Conservation (phyloP, 1,140 invertebrate genomes). For the Neodiprion lecontei region DNA sequence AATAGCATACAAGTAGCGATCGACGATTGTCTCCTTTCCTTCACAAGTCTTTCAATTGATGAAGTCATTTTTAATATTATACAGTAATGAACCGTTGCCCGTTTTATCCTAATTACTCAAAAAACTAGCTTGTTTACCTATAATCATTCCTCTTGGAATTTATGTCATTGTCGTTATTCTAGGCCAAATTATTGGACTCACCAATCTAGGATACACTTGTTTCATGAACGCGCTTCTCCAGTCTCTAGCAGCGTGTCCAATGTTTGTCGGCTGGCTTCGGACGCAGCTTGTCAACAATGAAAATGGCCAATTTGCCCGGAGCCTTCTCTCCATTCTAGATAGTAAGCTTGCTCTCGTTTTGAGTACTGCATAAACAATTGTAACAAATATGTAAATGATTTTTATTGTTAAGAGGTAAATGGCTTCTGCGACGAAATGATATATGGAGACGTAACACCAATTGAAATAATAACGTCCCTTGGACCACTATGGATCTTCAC, state of each 20-base stretch:
- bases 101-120: neutral
- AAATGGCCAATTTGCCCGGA: conserved; percentile 69
- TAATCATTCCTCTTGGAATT: conserved; percentile 28
- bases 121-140: conserved; percentile 14
- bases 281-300: conserved; percentile 65
- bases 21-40: neutral
- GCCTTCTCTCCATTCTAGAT: conserved; percentile 70
- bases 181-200: conserved; percentile 79
- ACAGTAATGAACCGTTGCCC: too few species aligned
- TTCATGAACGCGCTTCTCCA: conserved; percentile 88
- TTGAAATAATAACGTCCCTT: conserved; percentile 78
- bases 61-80: too few species aligned
- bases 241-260: conserved; percentile 81
- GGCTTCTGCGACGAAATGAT: conserved; percentile 74
- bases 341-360: conserved; percentile 51
- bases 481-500: conserved; percentile 83
- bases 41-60: neutral
- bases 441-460: conserved; percentile 71
- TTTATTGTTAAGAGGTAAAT: conserved; percentile 70
- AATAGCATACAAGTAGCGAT: neutral
- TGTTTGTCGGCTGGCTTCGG: conserved; percentile 82
- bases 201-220: conserved; percentile 86
- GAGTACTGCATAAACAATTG: conserved; percentile 17
- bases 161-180: conserved; percentile 29
- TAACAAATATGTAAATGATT: conserved; percentile 38